Evolutionary conservation across 2,113 vertebrate species (phyloP).

Genomic region (Pleuronectes platessa): DNA sequence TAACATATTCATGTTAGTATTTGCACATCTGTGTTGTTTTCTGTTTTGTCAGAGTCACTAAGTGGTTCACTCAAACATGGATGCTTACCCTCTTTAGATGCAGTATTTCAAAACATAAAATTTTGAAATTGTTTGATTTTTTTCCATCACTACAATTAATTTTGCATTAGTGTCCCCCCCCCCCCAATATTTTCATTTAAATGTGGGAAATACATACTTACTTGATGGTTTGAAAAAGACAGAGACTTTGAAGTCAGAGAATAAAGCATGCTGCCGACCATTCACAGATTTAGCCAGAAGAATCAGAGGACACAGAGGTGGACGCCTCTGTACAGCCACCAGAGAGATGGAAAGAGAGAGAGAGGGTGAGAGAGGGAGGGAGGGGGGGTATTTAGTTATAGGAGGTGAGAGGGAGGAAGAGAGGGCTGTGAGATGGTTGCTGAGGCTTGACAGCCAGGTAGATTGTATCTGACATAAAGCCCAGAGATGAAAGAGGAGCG

Average conservation of each 20-base stretch:
- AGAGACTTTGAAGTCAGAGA: conserved; percentile 50
- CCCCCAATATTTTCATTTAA: too few relatives aligned
- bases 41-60: not conserved
- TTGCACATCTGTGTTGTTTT: not conserved
- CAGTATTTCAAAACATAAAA: not conserved
- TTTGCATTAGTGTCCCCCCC: not conserved
- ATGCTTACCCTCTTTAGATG: not conserved
- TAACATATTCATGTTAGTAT: not conserved
- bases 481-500: conserved; percentile 81
- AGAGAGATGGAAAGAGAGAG: conserved; percentile 47
- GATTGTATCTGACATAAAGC: conserved; percentile 77
- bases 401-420: conserved; percentile 35
- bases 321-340: conserved; percentile 57
- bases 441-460: conserved; percentile 77
- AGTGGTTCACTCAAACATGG: not conserved
- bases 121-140: not conserved
- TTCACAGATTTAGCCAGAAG: conserved; percentile 51
- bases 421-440: conserved; percentile 63
- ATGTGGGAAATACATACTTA: conserved; percentile 11
- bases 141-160: not conserved
- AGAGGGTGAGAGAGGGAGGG: too few relatives aligned
- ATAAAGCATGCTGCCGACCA: conserved; percentile 59
- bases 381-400: not conserved
- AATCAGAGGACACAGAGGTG: conserved; percentile 49
- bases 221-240: conserved; percentile 31